Evolutionary conservation across 2,113 vertebrate genomes (phyloP).

Genomic region (Notarius lentiginosus): DNA sequence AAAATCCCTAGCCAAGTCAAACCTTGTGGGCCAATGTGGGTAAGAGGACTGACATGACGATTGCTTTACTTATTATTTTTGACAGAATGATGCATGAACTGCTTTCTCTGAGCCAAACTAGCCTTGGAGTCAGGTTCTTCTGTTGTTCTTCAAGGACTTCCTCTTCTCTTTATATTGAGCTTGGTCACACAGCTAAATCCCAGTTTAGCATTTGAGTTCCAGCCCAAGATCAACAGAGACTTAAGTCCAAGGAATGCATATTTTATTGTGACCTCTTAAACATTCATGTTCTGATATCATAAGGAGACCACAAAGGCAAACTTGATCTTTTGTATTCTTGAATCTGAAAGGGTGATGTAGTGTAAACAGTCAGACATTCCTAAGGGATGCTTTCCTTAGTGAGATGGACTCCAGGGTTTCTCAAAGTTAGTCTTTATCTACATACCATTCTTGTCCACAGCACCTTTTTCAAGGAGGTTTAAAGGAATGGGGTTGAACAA

Average conservation of each 20-base stretch:
- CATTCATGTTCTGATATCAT: neutral
- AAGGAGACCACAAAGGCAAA: neutral
- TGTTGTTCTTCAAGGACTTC: slow-evolving; percentile 2
- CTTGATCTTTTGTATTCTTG: neutral
- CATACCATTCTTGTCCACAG: neutral
- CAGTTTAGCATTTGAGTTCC: neutral
- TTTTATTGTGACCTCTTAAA: slow-evolving; percentile 1
- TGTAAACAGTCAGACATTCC: slow-evolving; percentile 17
- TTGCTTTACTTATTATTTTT: slow-evolving; percentile 28
- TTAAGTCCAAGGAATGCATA: neutral
- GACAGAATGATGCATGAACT: neutral
- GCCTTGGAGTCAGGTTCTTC: neutral
- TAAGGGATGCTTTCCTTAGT: neutral
- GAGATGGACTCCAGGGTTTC: neutral
- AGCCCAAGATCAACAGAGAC: slow-evolving; percentile 10
- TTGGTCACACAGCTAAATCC: slow-evolving; percentile 9
- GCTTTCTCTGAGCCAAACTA: neutral
- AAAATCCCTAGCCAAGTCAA: slow-evolving; percentile 55
- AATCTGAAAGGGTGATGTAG: slow-evolving; percentile 6
- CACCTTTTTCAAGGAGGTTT: neutral
- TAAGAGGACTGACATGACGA: slow-evolving; percentile 16
- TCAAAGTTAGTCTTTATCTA: neutral
- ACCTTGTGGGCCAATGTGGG: slow-evolving; percentile 16
- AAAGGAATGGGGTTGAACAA: neutral
- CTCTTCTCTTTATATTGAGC: neutral